Base-by-base conservation (phyloP, 2,888 invertebrate species). In the Dolichomitus sp. region DNA sequence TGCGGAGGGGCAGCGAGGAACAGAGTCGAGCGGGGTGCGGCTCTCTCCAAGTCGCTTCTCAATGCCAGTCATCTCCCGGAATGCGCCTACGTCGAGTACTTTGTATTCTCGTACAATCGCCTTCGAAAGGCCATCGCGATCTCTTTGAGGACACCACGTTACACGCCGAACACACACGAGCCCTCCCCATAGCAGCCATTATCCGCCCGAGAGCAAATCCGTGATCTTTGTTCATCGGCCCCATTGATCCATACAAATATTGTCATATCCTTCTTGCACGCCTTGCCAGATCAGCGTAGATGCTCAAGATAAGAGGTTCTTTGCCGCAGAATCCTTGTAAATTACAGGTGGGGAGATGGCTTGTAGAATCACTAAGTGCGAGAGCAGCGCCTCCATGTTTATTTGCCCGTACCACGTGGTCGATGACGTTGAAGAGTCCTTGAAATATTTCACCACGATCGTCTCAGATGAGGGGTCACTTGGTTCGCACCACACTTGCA, bases 21-120 rank as follows among this genome's bases (percentile, higher is more conserved):
- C 80, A 75, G 80, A 79, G 84, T 79, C 63, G 80, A 52, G 78
- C 86, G 89, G 87, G 88, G 89, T 87, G 90, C 90, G 91, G 90
- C 89, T 87, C 59, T 33, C 54, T 27, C 87, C 87, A 86, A 90
- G 90, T 87, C 87, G 87, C 88, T 89, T 92, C 91, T 92, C 93
- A 91, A 92, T 92, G 93, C 91, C 93, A 92, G 92, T 91, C 92
- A 92, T 92, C 93, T 91, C 89, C 89, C 86, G 90, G 92, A 92
- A 93, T 92, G 92, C 90, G 89, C 88, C 88, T 88, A 86, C 87
- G 87, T 76, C 87, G 81, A 82, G 88, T 88, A 91, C 90, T 93
- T 93, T 89, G 91, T 93, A 93, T 93, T 93, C 92, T 83, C 83
- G 80, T 81, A 77, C 87, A 85, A 85, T 79, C 88, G 85, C 86